Evolutionary conservation across 2,113 vertebrate species (phyloP).

Genomic region (Elanus axillaris): DNA sequence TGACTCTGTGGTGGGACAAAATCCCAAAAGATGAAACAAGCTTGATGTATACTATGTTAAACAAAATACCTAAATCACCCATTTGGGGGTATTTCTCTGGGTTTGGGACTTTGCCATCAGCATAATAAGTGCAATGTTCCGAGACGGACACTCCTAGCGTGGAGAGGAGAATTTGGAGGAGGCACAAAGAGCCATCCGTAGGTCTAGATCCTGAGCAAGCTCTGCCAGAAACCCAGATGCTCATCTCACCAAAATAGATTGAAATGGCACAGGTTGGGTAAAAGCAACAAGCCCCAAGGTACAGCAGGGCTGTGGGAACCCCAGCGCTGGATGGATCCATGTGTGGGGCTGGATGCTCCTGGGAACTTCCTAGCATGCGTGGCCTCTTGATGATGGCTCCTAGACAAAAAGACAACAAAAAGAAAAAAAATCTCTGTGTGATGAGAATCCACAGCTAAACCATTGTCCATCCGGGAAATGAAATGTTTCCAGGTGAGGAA

Average conservation of each 20-base stretch:
- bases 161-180: background rate
- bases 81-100: background rate
- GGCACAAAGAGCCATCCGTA: background rate
- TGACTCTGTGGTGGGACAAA: background rate
- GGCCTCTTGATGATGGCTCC: background rate
- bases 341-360: too few relatives aligned
- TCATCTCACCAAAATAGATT: background rate
- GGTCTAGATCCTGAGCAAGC: background rate
- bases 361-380: background rate
- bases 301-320: background rate
- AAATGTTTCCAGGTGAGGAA: background rate
- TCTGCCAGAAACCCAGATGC: background rate
- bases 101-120: background rate
- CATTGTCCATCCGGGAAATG: background rate
- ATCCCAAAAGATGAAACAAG: background rate
- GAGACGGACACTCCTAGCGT: background rate
- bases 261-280: background rate
- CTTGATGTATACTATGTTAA: background rate
- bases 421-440: background rate
- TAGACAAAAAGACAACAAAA: background rate
- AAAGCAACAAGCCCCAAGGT: accelerated
- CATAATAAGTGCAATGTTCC: accelerated
- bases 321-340: accelerated
- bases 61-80: background rate
- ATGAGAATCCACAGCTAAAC: background rate